Base-by-base conservation (phyloP, 2,797 vertebrate genomes). In the Sylvia borin region DNA sequence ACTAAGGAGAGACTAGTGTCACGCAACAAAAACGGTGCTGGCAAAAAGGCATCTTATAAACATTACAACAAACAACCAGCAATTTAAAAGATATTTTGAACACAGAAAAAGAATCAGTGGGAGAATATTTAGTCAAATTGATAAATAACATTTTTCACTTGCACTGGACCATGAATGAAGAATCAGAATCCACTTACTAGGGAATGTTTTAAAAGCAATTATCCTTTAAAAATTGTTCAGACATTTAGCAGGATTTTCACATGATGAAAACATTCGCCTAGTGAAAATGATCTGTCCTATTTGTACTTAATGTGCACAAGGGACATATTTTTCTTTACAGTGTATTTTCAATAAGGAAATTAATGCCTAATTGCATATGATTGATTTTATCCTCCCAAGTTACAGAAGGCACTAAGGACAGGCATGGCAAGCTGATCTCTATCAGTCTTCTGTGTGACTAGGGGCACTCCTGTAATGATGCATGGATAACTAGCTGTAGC, bases 301-400 rank as follows among this genome's bases (percentile, higher is more conserved):
- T 85, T 90, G 53, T 77, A 16, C 64, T 95, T 91, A 83, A 50
- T 55, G 43, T 54, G 40, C 85, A 45, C 32, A 84, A 47, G 42
- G 62, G 91, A 62, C 32, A 74, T 71, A 8, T 60, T 95, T 85
- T 76, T 17, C 38, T 89, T 92, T 90, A 55, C 58, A 77, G 24
- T 85, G 58, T 86, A 42, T 71, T 84, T 67, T 71, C 36, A 74
- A 81, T 90, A 70, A 60, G 58, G 65, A 92, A 90, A 92, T 85
- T 83, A 93, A 91, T 92, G 67, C 29, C 40, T 91, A 95, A 91
- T 70, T 91, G 76, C 24, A 61, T 76, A 20, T 61, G 86, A 87
- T 90, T 92, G 62, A 84, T 93, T 96, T 92, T 91, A 38, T 86
- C 20, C 5, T 81, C 50, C 65, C 43, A 65, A 58, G 73, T 76